Evolutionary conservation across 2,888 invertebrate species (phyloP).

Genomic region (Trachelus stipa): DNA sequence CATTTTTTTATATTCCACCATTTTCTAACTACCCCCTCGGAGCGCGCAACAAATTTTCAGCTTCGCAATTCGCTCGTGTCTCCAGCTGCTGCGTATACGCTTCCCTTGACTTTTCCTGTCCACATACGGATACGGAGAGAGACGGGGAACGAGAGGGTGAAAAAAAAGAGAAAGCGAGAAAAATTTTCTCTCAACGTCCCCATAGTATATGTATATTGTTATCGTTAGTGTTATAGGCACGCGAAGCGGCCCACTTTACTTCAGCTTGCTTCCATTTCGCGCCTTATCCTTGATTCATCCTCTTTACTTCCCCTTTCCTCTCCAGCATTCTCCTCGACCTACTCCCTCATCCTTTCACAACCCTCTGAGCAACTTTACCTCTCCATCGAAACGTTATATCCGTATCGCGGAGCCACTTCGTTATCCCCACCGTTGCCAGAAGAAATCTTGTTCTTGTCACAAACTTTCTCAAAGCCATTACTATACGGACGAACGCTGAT

Average conservation of each 20-base stretch:
- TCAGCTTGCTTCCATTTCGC: conserved; percentile 12
- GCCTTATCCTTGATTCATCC: not conserved
- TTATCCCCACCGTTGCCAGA: not conserved
- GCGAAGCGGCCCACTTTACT: conserved; percentile 34
- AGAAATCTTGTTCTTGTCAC: not conserved
- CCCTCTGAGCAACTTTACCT: not conserved
- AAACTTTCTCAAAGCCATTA: not conserved
- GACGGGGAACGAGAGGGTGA: conserved; percentile 8
- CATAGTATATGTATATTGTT: conserved; percentile 35
- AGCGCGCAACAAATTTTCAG: not conserved
- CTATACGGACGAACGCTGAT: not conserved
- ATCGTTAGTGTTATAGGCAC: conserved; percentile 44
- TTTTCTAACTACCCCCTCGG: not conserved
- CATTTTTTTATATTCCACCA: not conserved
- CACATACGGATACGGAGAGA: not conserved
- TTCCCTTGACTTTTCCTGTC: not conserved
- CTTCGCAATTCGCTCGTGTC: not conserved
- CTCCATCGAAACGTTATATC: not conserved
- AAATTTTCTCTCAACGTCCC: not conserved
- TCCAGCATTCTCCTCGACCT: conserved; percentile 26
- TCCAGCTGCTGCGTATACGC: not conserved
- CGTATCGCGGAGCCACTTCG: not conserved
- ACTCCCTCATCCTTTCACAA: conserved; percentile 2
- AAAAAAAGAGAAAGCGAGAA: conserved; percentile 7
- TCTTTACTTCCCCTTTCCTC: conserved; percentile 1